phyloP scores from a whole-genome alignment of 2,113 vertebrate species.

The Hucho hucho region DNA sequence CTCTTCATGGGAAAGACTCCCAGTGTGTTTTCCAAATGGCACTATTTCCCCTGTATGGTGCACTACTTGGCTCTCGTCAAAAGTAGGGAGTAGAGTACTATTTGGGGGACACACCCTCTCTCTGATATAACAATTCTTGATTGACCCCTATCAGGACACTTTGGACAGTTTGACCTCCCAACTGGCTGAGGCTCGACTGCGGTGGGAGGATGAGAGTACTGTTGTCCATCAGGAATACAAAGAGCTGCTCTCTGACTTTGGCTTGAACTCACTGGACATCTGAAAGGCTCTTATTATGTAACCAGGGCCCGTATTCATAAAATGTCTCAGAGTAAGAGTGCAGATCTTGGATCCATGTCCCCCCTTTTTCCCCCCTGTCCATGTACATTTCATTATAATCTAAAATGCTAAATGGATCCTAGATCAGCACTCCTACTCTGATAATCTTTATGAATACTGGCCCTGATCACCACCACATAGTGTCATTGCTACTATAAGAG shows the following conservation, averaged over 20 bases:
- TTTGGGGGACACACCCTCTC: neutral
- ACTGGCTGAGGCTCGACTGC: conserved; percentile 48
- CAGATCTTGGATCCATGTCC: no score
- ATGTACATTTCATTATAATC: no score
- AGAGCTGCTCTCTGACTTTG: conserved; percentile 66
- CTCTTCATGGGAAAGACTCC: no score
- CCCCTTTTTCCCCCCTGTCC: no score
- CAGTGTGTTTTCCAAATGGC: no score
- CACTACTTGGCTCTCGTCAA: neutral
- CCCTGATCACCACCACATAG: no score
- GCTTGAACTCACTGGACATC: conserved; percentile 68
- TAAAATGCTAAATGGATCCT: no score
- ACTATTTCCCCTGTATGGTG: no score
- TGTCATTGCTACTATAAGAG: no score
- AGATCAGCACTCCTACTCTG: no score
- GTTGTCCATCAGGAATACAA: conserved; percentile 57
- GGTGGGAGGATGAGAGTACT: conserved; percentile 53
- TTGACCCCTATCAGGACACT: conserved; percentile 58
- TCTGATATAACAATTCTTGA: neutral
- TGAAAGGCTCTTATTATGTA: conserved; percentile 21
- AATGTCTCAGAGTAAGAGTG: no score
- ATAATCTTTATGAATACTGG: no score
- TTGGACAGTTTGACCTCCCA: conserved; percentile 70
- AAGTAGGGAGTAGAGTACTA: neutral
- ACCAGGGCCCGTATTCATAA: neutral